Conservation (phyloP, 2,113 vertebrate species). For the Pollachius pollachius region DNA sequence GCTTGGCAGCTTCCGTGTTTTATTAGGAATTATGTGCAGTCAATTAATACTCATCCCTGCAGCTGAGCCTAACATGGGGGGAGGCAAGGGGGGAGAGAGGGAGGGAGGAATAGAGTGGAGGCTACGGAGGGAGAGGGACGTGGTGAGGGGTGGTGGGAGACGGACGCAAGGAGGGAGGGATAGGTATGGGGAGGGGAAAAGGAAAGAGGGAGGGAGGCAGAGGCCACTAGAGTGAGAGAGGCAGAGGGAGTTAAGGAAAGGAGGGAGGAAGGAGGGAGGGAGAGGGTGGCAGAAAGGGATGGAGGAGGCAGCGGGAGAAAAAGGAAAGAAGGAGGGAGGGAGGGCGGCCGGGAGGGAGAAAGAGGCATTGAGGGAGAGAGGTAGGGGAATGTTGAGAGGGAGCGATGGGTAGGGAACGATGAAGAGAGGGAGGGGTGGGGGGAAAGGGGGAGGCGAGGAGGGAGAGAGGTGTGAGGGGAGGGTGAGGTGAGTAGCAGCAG, state of each 20-base stretch:
- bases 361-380: not conserved
- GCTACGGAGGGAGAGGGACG: too few relatives aligned
- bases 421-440: conserved; percentile 2
- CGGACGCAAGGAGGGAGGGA: too few relatives aligned
- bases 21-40: conserved; percentile 63
- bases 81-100: not conserved
- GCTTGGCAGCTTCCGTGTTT: conserved; percentile 43
- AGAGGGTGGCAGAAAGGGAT: too few relatives aligned
- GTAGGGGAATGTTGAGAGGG: too few relatives aligned
- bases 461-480: too few relatives aligned
- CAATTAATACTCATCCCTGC: conserved; percentile 62
- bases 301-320: too few relatives aligned
- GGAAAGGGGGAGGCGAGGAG: not conserved
- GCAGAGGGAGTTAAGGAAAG: too few relatives aligned
- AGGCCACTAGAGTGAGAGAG: too few relatives aligned
- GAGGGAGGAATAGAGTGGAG: not conserved
- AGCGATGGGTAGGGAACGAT: too few relatives aligned
- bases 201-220: too few relatives aligned
- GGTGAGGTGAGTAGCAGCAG: conserved; percentile 8
- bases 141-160: not conserved
- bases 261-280: too few relatives aligned
- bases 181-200: conserved; percentile 3
- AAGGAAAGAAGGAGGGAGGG: too few relatives aligned
- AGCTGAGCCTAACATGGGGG: conserved; percentile 32
- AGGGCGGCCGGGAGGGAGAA: not conserved